Evolutionary conservation across 2,797 vertebrate species (phyloP), one percentile per base, ranked within the genome.

Genomic region (Podargus strigoides): DNA sequence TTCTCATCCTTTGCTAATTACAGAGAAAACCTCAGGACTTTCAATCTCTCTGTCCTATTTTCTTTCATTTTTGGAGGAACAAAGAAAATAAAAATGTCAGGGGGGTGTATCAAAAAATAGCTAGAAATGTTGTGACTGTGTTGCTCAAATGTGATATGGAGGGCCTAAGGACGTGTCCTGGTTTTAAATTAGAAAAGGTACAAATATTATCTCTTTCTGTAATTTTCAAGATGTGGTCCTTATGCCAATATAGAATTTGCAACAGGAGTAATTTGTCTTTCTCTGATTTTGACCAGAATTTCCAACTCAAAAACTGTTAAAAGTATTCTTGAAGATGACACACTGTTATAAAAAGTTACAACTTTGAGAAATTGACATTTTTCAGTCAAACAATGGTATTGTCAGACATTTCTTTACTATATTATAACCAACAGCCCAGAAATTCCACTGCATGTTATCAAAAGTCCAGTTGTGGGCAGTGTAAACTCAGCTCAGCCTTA

Each of bases 1-100:
- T 72, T 82, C 78, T 90, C 18, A 90, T 92, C 66, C 46, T 88
- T 85, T 69, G 10, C 89, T 95, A 95, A 96, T 96, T 94, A 81
- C 53, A 78, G 46, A 79, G 10, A 42, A 94, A 93, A 89, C 7
- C 32, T 93, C n/a, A 74, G 36, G 47, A 94, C 36, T 94, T 93
- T 79, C 73, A 66, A 12, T 84, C 34, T 81, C 8, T 59, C 36
- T 82, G 59, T 69, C 87, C 47, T 89, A 84, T 88, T 90, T 93
- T 80, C 27, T 91, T 81, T 84, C 14, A 55, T 49, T 92, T 79
- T 85, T 62, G 23, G 22, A 87, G 8, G 24, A 26, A 92, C 47
- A 85, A 85, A 78, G 24, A 58, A 86, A 94, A 84, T 15, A 66
- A 89, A 94, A 77, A 44, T 58, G 24, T 64, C 58, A 75, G 6